A percentile compares a stretch with the other conserved stretches of the same genome.
These are phyloP conservation scores for Sebastes paucispinis DNA, from an alignment of 2,797 vertebrate species.

Conservation along the genomic window DNA sequence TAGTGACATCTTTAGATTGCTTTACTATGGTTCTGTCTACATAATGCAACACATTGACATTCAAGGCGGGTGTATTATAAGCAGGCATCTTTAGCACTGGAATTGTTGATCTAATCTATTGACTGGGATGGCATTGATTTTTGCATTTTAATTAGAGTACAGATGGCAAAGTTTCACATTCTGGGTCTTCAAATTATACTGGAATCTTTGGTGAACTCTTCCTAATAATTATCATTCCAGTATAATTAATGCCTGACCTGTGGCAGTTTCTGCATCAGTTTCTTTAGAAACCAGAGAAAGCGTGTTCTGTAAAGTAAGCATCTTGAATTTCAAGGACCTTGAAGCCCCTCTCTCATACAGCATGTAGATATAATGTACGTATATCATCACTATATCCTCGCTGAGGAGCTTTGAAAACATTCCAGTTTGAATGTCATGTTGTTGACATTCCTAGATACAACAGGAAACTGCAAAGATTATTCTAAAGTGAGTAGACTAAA, in stretches of 20 bases:
- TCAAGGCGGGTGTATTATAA: neutral
- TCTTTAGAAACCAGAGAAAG: neutral
- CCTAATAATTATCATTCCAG: constrained; percentile 1
- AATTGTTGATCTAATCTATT: neutral
- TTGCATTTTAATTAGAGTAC: neutral
- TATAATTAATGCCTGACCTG: constrained; percentile 5
- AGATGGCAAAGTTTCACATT: neutral
- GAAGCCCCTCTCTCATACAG: neutral
- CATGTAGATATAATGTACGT: neutral
- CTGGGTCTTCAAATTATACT: neutral
- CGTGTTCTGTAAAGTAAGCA: neutral
- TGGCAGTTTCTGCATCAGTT: neutral
- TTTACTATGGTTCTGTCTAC: neutral
- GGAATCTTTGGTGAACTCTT: neutral
- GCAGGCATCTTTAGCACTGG: neutral
- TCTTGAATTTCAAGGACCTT: neutral
- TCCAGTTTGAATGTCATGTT: neutral
- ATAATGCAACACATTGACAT: neutral
- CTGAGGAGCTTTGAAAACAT: neutral
- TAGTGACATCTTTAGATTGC: neutral
- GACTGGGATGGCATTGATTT: neutral
- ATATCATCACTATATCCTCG: neutral
- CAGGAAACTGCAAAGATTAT: neutral
- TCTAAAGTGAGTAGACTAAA: neutral
- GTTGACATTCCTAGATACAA: neutral